Conservation (phyloP, 1,140 invertebrate species). For the Sweltsa coloradensis region DNA sequence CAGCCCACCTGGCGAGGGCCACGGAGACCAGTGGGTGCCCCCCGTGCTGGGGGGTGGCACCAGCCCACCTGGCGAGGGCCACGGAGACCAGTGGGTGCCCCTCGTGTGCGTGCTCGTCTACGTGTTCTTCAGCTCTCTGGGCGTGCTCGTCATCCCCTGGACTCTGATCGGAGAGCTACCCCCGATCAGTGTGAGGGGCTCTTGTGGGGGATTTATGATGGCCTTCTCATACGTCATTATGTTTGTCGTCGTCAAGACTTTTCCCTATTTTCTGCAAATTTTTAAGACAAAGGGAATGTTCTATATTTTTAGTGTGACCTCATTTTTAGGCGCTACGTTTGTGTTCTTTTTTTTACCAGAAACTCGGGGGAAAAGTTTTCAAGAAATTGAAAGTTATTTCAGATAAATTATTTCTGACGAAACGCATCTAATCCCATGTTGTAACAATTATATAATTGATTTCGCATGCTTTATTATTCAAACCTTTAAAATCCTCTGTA, state of each 20-base stretch:
- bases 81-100: slow-evolving; percentile 28
- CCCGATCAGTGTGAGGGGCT: slow-evolving; percentile 38
- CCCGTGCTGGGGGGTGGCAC: too few species aligned
- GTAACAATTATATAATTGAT: too few species aligned
- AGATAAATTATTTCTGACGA: too few species aligned
- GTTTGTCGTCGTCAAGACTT: slow-evolving; percentile 50
- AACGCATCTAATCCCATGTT: too few species aligned
- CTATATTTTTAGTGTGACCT: slow-evolving; percentile 44
- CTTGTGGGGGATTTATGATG: slow-evolving; percentile 39
- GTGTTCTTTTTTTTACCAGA: slow-evolving; percentile 54
- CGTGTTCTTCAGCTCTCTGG: slow-evolving; percentile 38
- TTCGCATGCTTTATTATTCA: too few species aligned
- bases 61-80: too few species aligned
- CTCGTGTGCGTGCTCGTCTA: slow-evolving; percentile 36
- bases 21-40: too few species aligned
- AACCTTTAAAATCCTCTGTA: too few species aligned
- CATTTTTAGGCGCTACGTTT: slow-evolving; percentile 40
- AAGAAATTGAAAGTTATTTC: slow-evolving; percentile 37
- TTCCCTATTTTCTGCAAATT: slow-evolving; percentile 35
- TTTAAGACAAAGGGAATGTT: slow-evolving; percentile 42
- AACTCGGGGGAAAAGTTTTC: slow-evolving; percentile 53
- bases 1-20: too few species aligned
- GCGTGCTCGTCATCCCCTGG: slow-evolving; percentile 49
- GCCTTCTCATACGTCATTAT: slow-evolving; percentile 47
- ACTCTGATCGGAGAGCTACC: slow-evolving; percentile 39